Evolutionary conservation across 2,113 vertebrate genomes (phyloP), one percentile per base, ranked within the genome.

Genomic region (Pedionomus torquatus): DNA sequence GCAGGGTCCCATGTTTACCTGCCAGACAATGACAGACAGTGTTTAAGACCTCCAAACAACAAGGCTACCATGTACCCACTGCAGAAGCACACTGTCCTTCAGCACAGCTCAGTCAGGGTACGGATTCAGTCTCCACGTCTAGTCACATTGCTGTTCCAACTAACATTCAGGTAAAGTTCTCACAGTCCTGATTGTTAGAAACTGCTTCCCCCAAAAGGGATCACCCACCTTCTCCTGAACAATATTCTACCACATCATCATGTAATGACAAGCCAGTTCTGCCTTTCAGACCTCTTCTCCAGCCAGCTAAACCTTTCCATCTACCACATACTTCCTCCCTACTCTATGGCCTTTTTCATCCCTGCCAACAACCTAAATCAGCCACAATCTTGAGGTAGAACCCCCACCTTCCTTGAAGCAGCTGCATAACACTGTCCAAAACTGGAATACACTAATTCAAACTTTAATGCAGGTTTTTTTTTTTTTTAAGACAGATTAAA

Each of bases 321-420:
- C 44, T 35, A 43, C 18, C 20, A 43, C 26, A 24, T 1, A 3
- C 26, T 4, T 80, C 13, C 0, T 70, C 49, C 31, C 21, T 71
- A 6, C 4, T 37, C 33, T 17, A 0, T n/a, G 61, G 7, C 30
- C 11, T 31, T 31, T 9, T 3, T 77, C 13, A 13, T 3, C 16
- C 35, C 41, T 49, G 14, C 19, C 43, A 71, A 14, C 10, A 54
- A 4, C 28, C n/a, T 66, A 39, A 57, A 58, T 31, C 31, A 75
- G 51, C 12, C 69, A 66, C 77, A 71, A 1, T 16, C 23, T 79
- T 21, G 9, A 83, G 17, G 9, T 33, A 11, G 17, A 39, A 61
- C 28, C 19, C 76, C 19, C 7, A 5, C 17, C 54, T 89, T 41
- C 72, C 37, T 48, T 43, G 26, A 41, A 74, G 41, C 25, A 70